Evolutionary conservation across 2,797 vertebrate species (phyloP).

Genomic region (Channallabes apus): DNA sequence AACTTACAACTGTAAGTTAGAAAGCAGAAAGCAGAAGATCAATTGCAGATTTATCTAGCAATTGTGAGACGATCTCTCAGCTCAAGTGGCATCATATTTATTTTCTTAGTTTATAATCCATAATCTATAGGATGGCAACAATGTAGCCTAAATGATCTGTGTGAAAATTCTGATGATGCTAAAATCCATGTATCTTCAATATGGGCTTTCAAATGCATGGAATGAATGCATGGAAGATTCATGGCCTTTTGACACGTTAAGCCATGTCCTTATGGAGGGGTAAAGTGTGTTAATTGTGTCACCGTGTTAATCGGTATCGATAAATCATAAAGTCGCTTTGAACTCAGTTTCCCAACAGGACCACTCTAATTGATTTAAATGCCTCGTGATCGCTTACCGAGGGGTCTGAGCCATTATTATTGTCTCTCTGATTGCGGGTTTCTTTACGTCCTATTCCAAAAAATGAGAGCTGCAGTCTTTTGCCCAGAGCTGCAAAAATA

Average conservation of each 20-base stretch:
- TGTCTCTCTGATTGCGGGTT: slow-evolving; percentile 84
- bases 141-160: not conserved
- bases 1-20: not conserved
- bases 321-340: slow-evolving; percentile 68
- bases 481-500: slow-evolving; percentile 99
- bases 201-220: not conserved
- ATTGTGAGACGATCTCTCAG: not conserved
- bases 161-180: not conserved
- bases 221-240: slow-evolving; percentile 5
- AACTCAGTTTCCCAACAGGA: slow-evolving; percentile 86
- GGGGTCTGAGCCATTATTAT: slow-evolving; percentile 98
- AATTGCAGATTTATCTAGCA: not conserved
- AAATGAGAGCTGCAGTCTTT: slow-evolving; percentile 83
- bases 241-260: not conserved
- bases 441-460: slow-evolving; percentile 78
- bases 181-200: not conserved
- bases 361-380: slow-evolving; percentile 99
- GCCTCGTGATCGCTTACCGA: slow-evolving; percentile 95
- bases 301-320: slow-evolving; percentile 80
- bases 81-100: not conserved
- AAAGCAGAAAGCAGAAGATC: not conserved
- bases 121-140: not conserved
- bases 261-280: slow-evolving; percentile 75
- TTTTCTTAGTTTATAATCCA: not conserved
- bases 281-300: slow-evolving; percentile 70